Evolutionary conservation across 2,888 invertebrate species (phyloP), one percentile per base, ranked within the genome.

Genomic region (Lasioglossum pauxillum): DNA sequence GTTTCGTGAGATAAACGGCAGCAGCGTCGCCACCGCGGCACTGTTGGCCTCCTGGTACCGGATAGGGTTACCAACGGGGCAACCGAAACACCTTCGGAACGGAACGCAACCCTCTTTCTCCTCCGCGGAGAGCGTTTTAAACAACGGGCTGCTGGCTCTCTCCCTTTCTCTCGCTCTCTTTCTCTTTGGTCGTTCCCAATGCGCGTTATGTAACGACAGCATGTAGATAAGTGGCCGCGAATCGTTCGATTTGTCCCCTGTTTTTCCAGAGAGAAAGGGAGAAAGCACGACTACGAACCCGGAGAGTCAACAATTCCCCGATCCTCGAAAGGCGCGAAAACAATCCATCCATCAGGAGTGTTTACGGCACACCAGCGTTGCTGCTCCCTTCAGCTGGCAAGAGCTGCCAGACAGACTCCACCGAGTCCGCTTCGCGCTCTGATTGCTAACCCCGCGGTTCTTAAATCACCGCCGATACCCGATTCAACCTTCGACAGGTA

Each of bases 1-100:
- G 94, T 94, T 94, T 94, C 92, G 88, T 87, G 92, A 92, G 93
- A 94, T 92, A 93, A 93, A 94, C 93, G 92, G 91, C 91, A 88
- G 86, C 89, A 86, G 86, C 89, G 86, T 86, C 86, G 88, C 85
- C 84, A 78, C 49, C 64, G 78, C 73, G 83, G 76, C 79, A 78
- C 27, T 41, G 76, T 84, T 64, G 69, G 78, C 78, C 84, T 35
- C 69, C 80, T 67, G 69, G 73, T 49, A 57, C 64, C 67, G 78
- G 80, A 76, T 76, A 80, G 79, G 84, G 84, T 89, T 89, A 89
- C 88, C 89, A 88, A 88, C 89, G 69, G 87, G 88, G 89, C 76
- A 82, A 31, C 78, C 35, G 69, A 35, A 78, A 53, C 60, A 71
- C 71, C 84, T 72, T 77, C 75, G 53, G 35, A 38, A 38, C 35